A percentile compares a stretch with the other conserved stretches of the same genome.
phyloP scores from a whole-genome alignment of 2,797 vertebrate species.

The Chlorospingus flavigularis region DNA sequence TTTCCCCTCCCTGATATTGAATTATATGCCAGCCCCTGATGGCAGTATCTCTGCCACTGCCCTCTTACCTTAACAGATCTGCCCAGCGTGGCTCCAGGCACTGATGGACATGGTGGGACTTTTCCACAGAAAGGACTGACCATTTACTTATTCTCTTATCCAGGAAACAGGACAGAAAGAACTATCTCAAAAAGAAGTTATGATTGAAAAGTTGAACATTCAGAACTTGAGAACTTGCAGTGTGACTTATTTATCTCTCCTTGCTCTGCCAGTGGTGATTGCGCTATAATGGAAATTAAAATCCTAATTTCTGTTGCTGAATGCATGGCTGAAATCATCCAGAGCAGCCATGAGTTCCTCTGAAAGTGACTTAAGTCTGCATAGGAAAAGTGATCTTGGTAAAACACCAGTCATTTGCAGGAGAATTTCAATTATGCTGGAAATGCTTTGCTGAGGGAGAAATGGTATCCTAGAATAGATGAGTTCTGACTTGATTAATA shows the following conservation, averaged over 20 bases:
- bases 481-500: background rate
- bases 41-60: rapidly evolving
- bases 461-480: background rate
- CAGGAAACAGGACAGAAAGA: background rate
- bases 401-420: background rate
- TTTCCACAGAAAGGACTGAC: background rate
- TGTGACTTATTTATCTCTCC: background rate
- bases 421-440: background rate
- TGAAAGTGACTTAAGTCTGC: background rate
- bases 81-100: background rate
- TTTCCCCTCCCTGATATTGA: background rate
- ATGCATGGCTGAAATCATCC: background rate
- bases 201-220: background rate
- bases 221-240: background rate
- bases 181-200: background rate
- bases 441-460: background rate
- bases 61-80: background rate
- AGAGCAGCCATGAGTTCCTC: background rate
- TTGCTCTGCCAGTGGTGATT: background rate
- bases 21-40: background rate
- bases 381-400: background rate
- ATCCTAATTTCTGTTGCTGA: background rate
- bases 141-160: background rate
- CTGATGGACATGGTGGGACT: background rate
- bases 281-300: background rate